Base-by-base conservation (phyloP, 2,888 invertebrate species). In the Gasteruption jaculator region DNA sequence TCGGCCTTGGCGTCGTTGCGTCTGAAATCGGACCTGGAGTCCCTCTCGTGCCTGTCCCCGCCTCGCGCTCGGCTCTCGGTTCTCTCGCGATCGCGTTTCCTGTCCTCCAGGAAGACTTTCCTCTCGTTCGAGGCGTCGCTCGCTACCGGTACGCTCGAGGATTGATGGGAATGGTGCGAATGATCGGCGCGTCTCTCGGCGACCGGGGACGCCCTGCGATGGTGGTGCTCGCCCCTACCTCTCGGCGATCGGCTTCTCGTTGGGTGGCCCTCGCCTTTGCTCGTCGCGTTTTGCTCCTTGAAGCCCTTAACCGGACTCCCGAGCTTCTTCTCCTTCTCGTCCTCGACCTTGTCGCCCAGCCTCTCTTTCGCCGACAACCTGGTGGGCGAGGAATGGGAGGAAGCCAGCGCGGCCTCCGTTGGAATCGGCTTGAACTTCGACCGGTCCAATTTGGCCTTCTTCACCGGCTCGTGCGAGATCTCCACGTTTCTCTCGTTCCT, bases 281-380 rank as follows among this genome's bases (percentile, higher is more conserved):
- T 36, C 10, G 34, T 26, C n/a, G 77, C 79, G 1, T 77, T 75
- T 11, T 76, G 71, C 51, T 78, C 78, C 16, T 77, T 72, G 12
- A 76, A 76, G 54, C 76, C 76, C 36, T 78, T 79, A 7, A 77
- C 71, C 11, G 78, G 64, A 34, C 57, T 59, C n/a, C n/a, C n/a
- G 4, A 53, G 6, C 36, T 58, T 60, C 25, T 53, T 51, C 25
- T 61, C 57, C 41, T 58, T 58, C 14, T 78, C 72, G 43, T 83
- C 80, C 45, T 85, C 84, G 1, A 87, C 76, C 72, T 86, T 85
- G 1, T 85, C 83, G 1, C 89, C 90, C 3, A 90, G 73, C 30
- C 90, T 76, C 49, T 89, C 89, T 67, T 88, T 89, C 1, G 87
- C 83, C 1, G 89, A 86, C 20, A 85, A 61, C 52, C 82, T 75